Evolutionary conservation across 2,888 invertebrate species (phyloP).

Genomic region (Agriopis aurantiaria): DNA sequence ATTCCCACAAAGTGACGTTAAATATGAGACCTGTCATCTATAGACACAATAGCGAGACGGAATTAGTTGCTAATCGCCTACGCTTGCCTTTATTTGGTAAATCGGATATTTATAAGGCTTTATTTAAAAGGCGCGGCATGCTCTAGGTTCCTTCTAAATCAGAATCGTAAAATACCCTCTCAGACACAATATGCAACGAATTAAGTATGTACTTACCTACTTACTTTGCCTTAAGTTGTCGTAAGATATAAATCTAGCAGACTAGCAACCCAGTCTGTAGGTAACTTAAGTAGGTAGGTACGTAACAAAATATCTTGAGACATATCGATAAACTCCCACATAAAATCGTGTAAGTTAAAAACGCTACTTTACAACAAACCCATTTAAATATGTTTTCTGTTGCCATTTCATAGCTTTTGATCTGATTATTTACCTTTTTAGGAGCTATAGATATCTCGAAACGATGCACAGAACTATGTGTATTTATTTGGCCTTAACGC

Average conservation of each 20-base stretch:
- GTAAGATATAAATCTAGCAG: conserved; percentile 11
- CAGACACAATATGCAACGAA: conserved; percentile 13
- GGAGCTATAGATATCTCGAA: neutral
- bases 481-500: conserved; percentile 14
- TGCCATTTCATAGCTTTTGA: too few relatives aligned
- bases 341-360: too few relatives aligned
- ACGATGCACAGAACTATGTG: conserved; percentile 1
- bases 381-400: too few relatives aligned
- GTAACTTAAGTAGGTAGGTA: neutral
- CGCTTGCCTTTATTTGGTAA: conserved; percentile 38
- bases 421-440: too few relatives aligned
- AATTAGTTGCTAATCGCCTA: conserved; percentile 40
- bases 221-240: neutral
- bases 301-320: conserved; percentile 8
- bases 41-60: conserved; percentile 38
- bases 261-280: neutral
- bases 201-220: neutral
- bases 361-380: too few relatives aligned
- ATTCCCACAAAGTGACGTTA: conserved; percentile 42
- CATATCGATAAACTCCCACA: neutral
- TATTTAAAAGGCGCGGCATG: conserved; percentile 13
- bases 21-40: conserved; percentile 41
- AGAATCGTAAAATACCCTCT: conserved; percentile 9
- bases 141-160: conserved; percentile 10
- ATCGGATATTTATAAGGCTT: conserved; percentile 30